Conservation (phyloP, 1,140 invertebrate genomes). For the Eriocheir sinensis region DNA sequence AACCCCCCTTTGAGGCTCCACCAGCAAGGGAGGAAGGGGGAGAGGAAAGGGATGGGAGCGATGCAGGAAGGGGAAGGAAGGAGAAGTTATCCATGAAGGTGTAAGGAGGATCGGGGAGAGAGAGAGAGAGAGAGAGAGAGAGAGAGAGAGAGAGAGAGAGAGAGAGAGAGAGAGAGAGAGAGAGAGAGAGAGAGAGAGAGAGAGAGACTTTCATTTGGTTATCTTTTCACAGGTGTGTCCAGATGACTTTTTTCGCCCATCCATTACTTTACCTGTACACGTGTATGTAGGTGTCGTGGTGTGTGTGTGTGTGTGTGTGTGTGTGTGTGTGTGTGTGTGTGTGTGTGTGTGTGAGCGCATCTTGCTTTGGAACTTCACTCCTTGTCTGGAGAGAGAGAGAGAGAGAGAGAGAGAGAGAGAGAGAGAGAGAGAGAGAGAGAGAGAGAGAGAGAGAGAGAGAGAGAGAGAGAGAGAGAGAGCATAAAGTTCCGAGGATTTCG, state of each 20-base stretch:
- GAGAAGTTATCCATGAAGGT: not conserved
- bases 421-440: not conserved
- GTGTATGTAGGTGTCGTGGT: no score
- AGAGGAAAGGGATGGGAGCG: not conserved
- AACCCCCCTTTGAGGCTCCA: not conserved
- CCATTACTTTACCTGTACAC: no score
- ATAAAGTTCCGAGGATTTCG: slow-evolving; percentile 11
- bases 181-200: not conserved
- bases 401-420: not conserved
- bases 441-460: slow-evolving; percentile 17
- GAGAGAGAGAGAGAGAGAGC: not conserved
- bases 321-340: no score
- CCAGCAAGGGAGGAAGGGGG: not conserved
- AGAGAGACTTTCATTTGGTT: no score
- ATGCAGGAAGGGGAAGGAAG: not conserved
- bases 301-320: no score
- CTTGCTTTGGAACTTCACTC: no score
- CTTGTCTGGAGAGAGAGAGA: not conserved
- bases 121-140: slow-evolving; percentile 43
- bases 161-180: not conserved
- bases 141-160: slow-evolving; percentile 38
- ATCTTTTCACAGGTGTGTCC: no score
- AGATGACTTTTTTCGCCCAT: no score
- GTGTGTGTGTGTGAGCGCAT: no score
- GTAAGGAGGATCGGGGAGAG: not conserved